Evolutionary conservation across 2,888 invertebrate species (phyloP), one percentile per base, ranked within the genome.

Genomic region (Hoplodrina blanda): DNA sequence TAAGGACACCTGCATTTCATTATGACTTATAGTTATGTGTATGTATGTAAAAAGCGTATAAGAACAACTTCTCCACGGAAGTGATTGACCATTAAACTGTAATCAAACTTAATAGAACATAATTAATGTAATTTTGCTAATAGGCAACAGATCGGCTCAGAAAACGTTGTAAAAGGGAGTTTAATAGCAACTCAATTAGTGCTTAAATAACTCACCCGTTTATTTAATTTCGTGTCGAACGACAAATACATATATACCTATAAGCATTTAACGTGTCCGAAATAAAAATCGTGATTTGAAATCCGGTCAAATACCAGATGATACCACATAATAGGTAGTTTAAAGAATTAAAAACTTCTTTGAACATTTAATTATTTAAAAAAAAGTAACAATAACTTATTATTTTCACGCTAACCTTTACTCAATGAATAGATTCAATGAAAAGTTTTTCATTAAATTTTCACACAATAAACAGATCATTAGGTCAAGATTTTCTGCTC

Each of bases 401-500:
- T n/a, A 33, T 44, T 44, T 46, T 46, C 8, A 49, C 50, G 13
- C 33, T 8, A 15, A 52, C 37, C 13, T 69, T 54, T 8, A 57
- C 10, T 50, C 3, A 53, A 59, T 37, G 33, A 41, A 41, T 13
- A 11, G 46, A 62, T 49, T 44, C 6, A 41, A 30, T 33, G 19
- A 20, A 41, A 19, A 54, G 33, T 33, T 78, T 73, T 54, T 49
- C 33, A 62, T 55, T 65, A 4, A 15, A 62, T 19, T 19, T 61
- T 15, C 33, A 41, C 41, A 53, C 37, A 55, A 57, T 50, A 53
- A 64, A 61, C 44, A 57, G 73, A 55, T 56, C 41, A 60, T 59
- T 54, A 49, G 74, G 76, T 79, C 67, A 76, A 79, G 79, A 67
- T 59, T 66, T 6, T 49, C 59, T 17, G 30, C 25, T 73, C 54